A percentile compares a stretch with the other conserved stretches of the same genome.
Evolutionary conservation across 2,888 invertebrate genomes (phyloP).

Genomic region (Diarsia dahlii): DNA sequence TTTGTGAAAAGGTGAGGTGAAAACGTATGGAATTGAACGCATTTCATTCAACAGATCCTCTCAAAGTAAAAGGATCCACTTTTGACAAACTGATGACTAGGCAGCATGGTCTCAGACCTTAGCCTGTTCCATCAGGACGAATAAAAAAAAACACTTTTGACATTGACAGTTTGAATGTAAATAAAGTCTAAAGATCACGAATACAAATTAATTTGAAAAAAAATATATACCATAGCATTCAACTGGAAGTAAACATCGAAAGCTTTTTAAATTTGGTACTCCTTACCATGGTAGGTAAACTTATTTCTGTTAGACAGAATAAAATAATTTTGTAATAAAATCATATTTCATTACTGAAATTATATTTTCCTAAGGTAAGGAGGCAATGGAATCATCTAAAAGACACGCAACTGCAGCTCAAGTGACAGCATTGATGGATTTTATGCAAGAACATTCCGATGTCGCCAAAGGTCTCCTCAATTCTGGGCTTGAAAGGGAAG

Average conservation of each 20-base stretch:
- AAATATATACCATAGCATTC: neutral
- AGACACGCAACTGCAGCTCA: slow-evolving; percentile 70
- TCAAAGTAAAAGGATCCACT: too few relatives aligned
- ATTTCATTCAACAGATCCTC: too few relatives aligned
- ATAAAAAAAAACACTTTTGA: neutral
- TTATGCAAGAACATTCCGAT: slow-evolving; percentile 70
- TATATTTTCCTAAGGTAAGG: slow-evolving; percentile 18
- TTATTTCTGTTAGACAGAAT: neutral
- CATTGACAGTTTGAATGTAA: slow-evolving; percentile 10
- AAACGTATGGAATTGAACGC: too few relatives aligned
- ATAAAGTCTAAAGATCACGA: slow-evolving; percentile 3
- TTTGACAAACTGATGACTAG: too few relatives aligned
- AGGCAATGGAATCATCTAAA: slow-evolving; percentile 67
- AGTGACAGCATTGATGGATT: slow-evolving; percentile 70
- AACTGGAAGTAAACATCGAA: neutral
- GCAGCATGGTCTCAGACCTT: too few relatives aligned
- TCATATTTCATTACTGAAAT: slow-evolving; percentile 1
- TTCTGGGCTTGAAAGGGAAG: slow-evolving; percentile 67
- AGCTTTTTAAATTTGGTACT: neutral
- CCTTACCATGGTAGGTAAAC: slow-evolving; percentile 20
- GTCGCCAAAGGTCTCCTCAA: slow-evolving; percentile 65
- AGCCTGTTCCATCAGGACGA: too few relatives aligned
- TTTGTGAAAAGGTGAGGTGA: too few relatives aligned
- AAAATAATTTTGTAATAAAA: neutral
- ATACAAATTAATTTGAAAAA: neutral